Percentiles rank a stretch among this genome's conserved stretches.
Evolutionary conservation across 2,113 vertebrate species (phyloP).

Genomic region (Oreochromis spilurus): DNA sequence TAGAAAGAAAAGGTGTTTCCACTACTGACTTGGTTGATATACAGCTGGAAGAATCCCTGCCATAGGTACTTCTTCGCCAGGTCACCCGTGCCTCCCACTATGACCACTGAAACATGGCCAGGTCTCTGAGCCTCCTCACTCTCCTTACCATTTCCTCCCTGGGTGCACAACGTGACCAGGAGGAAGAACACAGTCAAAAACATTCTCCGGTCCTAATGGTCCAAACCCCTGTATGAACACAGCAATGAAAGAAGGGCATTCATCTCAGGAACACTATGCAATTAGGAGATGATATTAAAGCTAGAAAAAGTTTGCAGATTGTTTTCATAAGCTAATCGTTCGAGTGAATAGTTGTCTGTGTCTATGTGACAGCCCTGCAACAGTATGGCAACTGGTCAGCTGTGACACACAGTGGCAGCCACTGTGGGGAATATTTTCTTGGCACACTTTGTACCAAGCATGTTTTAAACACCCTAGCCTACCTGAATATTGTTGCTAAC

Average conservation of each 20-base stretch:
- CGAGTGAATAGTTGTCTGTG: background rate
- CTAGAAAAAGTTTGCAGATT: background rate
- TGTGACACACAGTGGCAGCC: background rate
- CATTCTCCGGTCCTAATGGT: conserved; percentile 65
- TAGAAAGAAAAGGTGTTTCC: conserved; percentile 89
- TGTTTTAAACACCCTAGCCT: background rate
- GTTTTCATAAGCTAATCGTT: background rate
- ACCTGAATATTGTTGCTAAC: background rate
- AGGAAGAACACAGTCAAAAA: conserved; percentile 50
- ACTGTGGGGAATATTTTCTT: background rate
- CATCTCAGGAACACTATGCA: background rate
- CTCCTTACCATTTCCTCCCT: conserved; percentile 30
- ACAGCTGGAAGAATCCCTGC: conserved; percentile 91
- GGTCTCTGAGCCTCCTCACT: conserved; percentile 49
- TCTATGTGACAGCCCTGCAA: background rate
- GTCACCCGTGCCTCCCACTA: conserved; percentile 90
- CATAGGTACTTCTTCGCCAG: conserved; percentile 93
- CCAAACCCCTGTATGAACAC: conserved; percentile 35
- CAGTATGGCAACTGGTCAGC: background rate
- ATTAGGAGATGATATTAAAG: background rate
- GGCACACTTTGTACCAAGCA: background rate
- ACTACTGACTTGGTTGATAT: conserved; percentile 75
- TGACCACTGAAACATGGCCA: conserved; percentile 83
- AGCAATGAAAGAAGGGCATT: background rate
- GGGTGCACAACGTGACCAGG: conserved; percentile 62